phyloP scores from a whole-genome alignment of 2,888 invertebrate genomes.

The Cosmia pyralina region DNA sequence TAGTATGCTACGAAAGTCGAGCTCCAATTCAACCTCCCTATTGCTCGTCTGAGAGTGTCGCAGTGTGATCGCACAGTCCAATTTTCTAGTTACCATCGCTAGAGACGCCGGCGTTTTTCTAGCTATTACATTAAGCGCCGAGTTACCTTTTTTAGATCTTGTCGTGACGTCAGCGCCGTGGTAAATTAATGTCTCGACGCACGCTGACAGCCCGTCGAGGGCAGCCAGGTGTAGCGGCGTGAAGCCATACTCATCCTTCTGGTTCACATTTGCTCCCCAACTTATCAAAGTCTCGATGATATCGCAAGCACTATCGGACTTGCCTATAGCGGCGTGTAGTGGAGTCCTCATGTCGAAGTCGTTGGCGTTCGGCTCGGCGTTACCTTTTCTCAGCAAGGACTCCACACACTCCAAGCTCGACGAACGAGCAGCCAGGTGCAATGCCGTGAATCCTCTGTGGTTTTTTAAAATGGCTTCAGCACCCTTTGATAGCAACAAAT shows the following conservation, averaged over 20 bases:
- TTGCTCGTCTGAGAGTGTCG: slow-evolving; percentile 95
- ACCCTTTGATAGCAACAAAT: slow-evolving; percentile 92
- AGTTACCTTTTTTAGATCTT: slow-evolving; percentile 96
- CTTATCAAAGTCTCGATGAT: slow-evolving; percentile 94
- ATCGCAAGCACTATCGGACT: slow-evolving; percentile 94
- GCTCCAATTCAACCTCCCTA: slow-evolving; percentile 94
- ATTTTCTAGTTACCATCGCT: slow-evolving; percentile 94
- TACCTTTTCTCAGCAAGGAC: slow-evolving; percentile 93
- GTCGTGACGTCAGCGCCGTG: slow-evolving; percentile 97
- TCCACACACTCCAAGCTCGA: slow-evolving; percentile 96
- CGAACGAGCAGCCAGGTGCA: slow-evolving; percentile 95
- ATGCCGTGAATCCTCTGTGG: slow-evolving; percentile 95
- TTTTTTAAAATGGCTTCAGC: slow-evolving; percentile 94
- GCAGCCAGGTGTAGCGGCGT: slow-evolving; percentile 96
- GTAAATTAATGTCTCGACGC: slow-evolving; percentile 95
- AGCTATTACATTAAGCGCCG: slow-evolving; percentile 95
- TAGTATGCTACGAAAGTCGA: slow-evolving; percentile 95
- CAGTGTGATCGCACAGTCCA: slow-evolving; percentile 94
- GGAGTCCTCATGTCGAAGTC: slow-evolving; percentile 95
- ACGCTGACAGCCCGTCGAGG: slow-evolving; percentile 95
- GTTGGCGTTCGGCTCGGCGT: slow-evolving; percentile 94
- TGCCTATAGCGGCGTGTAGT: slow-evolving; percentile 95
- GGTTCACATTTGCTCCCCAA: slow-evolving; percentile 95
- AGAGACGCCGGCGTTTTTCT: slow-evolving; percentile 96
- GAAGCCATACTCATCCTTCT: slow-evolving; percentile 96